phyloP scores from a whole-genome alignment of 1,140 invertebrate species.

The Calliphora vicina region DNA sequence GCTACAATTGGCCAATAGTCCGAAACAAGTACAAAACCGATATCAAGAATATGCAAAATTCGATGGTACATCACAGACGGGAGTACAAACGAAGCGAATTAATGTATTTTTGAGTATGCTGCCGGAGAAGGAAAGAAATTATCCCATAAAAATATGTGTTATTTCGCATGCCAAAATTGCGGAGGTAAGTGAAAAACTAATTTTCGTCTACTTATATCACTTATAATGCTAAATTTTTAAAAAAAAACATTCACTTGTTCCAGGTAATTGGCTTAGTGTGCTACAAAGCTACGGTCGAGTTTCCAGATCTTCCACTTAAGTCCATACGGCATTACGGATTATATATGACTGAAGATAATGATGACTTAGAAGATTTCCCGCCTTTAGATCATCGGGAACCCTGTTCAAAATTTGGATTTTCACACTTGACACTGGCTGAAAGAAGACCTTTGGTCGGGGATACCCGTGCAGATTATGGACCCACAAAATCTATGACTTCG shows the following conservation, averaged over 20 bases:
- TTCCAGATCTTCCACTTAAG: conserved; percentile 68
- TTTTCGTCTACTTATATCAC: too few species aligned
- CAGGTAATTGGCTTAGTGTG: conserved; percentile 90
- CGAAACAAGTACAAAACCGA: conserved; percentile 79
- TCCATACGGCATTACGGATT: conserved; percentile 79
- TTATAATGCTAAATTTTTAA: too few species aligned
- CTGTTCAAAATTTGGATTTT: conserved; percentile 93
- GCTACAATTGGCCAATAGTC: conserved; percentile 78
- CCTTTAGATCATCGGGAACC: conserved; percentile 86
- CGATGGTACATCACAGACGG: conserved; percentile 86
- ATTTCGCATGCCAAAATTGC: conserved; percentile 84
- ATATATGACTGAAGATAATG: conserved; percentile 95
- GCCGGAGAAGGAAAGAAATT: conserved; percentile 78
- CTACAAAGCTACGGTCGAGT: conserved; percentile 77
- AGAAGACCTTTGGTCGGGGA: conserved; percentile 56
- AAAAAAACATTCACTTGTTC: too few species aligned
- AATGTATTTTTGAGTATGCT: conserved; percentile 90
- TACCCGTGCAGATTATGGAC: conserved; percentile 64
- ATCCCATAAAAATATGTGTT: conserved; percentile 84
- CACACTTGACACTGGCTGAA: conserved; percentile 86
- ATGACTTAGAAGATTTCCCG: conserved; percentile 94
- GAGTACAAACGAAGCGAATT: conserved; percentile 78
- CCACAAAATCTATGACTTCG: conserved; percentile 58
- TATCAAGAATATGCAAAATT: conserved; percentile 90
- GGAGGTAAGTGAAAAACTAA: conserved; percentile 67